Percentiles rank a stretch among this genome's conserved stretches.
These are phyloP conservation scores for Lasioglossum lativentre DNA, from an alignment of 2,888 invertebrate species.

Conservation along the genomic window DNA sequence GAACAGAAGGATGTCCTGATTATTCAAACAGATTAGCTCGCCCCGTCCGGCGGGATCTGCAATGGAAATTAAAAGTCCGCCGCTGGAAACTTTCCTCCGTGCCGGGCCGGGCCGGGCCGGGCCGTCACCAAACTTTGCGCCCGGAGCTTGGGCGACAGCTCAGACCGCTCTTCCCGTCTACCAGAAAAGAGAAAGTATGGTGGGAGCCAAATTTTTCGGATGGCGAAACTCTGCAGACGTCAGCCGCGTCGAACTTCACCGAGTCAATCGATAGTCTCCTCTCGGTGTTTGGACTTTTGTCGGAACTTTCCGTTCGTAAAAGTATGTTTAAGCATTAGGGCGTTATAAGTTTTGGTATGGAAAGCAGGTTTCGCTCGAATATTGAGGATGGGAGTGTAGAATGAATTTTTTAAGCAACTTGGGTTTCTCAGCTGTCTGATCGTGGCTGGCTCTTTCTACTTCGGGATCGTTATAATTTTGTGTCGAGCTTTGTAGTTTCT, in stretches of 20 bases:
- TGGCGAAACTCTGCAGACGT: background rate
- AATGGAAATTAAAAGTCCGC: conserved; percentile 21
- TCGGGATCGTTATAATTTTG: background rate
- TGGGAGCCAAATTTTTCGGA: background rate
- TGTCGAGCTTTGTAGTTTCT: background rate
- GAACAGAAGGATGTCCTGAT: background rate
- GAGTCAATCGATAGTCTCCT: background rate
- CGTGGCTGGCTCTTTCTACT: background rate
- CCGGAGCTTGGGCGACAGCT: background rate
- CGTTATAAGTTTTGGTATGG: background rate
- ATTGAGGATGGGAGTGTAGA: background rate
- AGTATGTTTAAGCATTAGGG: background rate
- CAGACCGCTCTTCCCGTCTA: background rate
- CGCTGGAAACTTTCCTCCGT: background rate
- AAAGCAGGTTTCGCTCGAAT: background rate
- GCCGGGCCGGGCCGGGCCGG: no score
- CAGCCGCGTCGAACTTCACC: background rate
- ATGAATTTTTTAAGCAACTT: background rate
- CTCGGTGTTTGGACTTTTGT: background rate
- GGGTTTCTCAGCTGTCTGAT: background rate
- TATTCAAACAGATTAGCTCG: background rate
- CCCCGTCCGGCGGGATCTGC: background rate
- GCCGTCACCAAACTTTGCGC: background rate
- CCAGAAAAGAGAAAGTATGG: background rate
- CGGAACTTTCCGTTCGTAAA: background rate